These are phyloP conservation scores for Ophion slaviceki DNA, from an alignment of 2,888 invertebrate species.

Conservation along the genomic window DNA sequence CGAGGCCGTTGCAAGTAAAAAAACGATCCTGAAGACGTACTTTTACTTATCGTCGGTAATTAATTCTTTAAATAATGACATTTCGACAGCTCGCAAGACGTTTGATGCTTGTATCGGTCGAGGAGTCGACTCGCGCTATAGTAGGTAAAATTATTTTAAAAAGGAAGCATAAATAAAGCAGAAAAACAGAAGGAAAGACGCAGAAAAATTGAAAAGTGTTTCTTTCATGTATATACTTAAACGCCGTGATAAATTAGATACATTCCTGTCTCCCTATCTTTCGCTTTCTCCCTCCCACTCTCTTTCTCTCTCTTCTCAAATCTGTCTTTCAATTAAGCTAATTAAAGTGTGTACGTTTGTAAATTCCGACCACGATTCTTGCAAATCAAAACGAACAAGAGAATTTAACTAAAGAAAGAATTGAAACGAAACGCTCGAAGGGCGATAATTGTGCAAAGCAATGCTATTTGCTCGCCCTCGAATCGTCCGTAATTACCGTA, in stretches of 20 bases:
- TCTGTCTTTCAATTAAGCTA: constrained; percentile 63
- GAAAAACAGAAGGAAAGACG: constrained; percentile 61
- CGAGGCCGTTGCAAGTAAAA: constrained; percentile 60
- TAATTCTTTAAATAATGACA: constrained; percentile 14
- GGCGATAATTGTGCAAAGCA: constrained; percentile 39
- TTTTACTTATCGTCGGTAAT: constrained; percentile 8
- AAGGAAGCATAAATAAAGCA: constrained; percentile 32
- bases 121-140: constrained; percentile 79
- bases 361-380: constrained; percentile 64
- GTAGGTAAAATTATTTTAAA: constrained; percentile 69
- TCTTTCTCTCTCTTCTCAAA: constrained; percentile 47
- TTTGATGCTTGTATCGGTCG: constrained; percentile 75
- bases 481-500: constrained; percentile 74
- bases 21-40: constrained; percentile 11
- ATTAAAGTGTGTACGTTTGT: constrained; percentile 56
- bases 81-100: constrained; percentile 46
- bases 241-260: constrained; percentile 57
- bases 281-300: constrained; percentile 23
- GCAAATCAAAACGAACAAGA: constrained; percentile 59
- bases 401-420: constrained; percentile 3
- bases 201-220: constrained; percentile 61
- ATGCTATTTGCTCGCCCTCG: constrained; percentile 54
- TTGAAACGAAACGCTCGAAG: neutral
- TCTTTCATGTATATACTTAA: constrained; percentile 69
- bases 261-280: constrained; percentile 35